Conservation (phyloP, 2,113 vertebrate genomes). For the Mesoclemmys tuberculata region DNA sequence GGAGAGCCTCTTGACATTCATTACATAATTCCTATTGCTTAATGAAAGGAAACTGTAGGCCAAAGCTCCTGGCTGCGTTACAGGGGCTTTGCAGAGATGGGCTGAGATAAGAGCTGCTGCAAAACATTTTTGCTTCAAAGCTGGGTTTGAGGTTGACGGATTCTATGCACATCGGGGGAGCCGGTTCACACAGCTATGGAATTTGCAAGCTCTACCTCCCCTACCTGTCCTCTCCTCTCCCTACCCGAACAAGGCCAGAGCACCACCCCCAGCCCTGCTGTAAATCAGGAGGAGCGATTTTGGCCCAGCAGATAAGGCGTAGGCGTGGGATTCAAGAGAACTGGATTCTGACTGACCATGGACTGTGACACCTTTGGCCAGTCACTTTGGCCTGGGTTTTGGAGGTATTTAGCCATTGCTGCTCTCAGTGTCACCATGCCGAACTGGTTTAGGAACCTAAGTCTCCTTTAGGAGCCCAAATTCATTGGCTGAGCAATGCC, state of each 20-base stretch:
- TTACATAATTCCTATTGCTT: slow-evolving; percentile 55
- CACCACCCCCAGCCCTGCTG: background rate
- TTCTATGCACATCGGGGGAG: background rate
- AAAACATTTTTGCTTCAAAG: background rate
- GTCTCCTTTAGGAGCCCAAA: background rate
- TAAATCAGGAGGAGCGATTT: background rate
- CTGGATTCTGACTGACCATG: background rate
- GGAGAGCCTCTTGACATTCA: slow-evolving; percentile 46
- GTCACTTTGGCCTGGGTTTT: background rate
- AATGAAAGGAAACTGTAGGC: slow-evolving; percentile 11
- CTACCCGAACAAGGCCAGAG: background rate
- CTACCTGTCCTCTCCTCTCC: background rate
- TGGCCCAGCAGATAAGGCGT: background rate
- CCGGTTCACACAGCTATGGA: background rate
- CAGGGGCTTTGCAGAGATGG: background rate
- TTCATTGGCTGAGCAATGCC: background rate
- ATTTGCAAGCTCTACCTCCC: background rate
- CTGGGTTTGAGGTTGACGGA: background rate
- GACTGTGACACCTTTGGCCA: background rate
- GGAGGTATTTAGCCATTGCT: background rate
- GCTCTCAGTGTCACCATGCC: background rate
- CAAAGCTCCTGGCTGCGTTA: slow-evolving; percentile 5
- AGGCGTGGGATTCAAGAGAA: background rate
- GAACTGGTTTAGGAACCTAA: background rate
- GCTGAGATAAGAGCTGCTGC: background rate